Conservation (phyloP, 2,797 vertebrate genomes). For the Menidia menidia region DNA sequence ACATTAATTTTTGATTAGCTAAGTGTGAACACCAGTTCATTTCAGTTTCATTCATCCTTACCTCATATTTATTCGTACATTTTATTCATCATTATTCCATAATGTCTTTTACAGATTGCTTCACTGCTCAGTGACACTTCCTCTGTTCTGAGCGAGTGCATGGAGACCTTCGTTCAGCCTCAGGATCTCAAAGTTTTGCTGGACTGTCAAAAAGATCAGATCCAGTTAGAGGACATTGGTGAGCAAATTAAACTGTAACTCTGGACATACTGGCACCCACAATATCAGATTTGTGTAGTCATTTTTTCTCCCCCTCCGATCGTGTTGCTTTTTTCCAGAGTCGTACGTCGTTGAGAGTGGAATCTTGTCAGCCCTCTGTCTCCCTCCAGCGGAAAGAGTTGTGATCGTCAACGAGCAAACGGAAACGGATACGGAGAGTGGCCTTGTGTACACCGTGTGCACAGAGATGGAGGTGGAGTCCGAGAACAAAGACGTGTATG, state of each 20-base stretch:
- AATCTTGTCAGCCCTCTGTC: slow-evolving; percentile 73
- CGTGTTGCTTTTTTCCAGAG: slow-evolving; percentile 51
- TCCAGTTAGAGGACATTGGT: slow-evolving; percentile 73
- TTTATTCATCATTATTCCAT: neutral
- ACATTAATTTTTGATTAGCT: no score
- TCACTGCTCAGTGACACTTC: slow-evolving; percentile 71
- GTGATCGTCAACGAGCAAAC: slow-evolving; percentile 71
- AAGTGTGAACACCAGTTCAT: no score
- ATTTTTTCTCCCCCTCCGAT: no score
- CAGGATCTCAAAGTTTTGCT: slow-evolving; percentile 66
- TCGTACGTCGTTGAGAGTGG: slow-evolving; percentile 69
- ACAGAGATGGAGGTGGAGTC: slow-evolving; percentile 78
- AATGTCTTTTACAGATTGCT: slow-evolving; percentile 61
- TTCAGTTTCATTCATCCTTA: no score
- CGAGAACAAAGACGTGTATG: slow-evolving; percentile 63
- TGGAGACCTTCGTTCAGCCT: slow-evolving; percentile 69
- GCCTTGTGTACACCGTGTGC: slow-evolving; percentile 72
- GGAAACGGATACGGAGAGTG: slow-evolving; percentile 43
- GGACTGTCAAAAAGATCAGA: slow-evolving; percentile 71
- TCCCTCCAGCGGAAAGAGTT: slow-evolving; percentile 69
- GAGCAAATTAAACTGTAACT: slow-evolving; percentile 8
- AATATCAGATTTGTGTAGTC: no score
- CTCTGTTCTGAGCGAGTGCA: slow-evolving; percentile 67
- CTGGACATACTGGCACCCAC: neutral
- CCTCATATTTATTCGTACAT: no score